Base-by-base conservation (phyloP, 1,140 invertebrate genomes). In the Microvelia longipes region DNA sequence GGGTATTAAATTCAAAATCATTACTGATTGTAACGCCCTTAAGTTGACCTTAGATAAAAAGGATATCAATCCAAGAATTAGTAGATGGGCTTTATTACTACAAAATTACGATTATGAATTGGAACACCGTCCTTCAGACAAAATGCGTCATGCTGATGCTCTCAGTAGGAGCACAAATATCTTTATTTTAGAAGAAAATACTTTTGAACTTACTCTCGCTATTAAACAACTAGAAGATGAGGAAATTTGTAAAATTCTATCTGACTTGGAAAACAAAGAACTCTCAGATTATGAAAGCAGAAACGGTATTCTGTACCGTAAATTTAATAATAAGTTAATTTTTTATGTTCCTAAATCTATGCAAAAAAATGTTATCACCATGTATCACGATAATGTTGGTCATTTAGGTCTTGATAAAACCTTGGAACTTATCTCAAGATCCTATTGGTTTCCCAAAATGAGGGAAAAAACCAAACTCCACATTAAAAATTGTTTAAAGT, bases 351-450 rank as follows among this genome's bases (percentile, higher is more conserved):
- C 76, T 0, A 2, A 69, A 63, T 29, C n/a, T 0, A 73, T 76
- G 68, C 69, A 72, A 66, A 2, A 28, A n/a, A 72, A 62, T 29
- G 68, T 75, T 50, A 66, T 76, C 1, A 50, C 50, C 24, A 70
- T 28, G 5, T 69, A 71, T 71, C 75, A 75, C 61, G 75, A 76
- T 28, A 70, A 75, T 1, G 67, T 75, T 25, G 76, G 75, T 29
- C 76, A 77, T 64, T 35, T 73, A 35, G 73, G 77, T 13, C n/a
- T 29, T 30, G 73, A 75, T 19, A 77, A 77, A 68, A 70, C 70
- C 5, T 25, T 73, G 1, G 72, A 73, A 28, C 71, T 68, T 62
- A 28, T 75, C 27, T 27, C 35, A 65, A 30, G 62, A 65, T 63
- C 26, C 35, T 73, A 75, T 71, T 74, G 72, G 73, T 75, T 73